Evolutionary conservation across 2,888 invertebrate species (phyloP), one percentile per base, ranked within the genome.

Genomic region (Disparrhopalites patrizii): DNA sequence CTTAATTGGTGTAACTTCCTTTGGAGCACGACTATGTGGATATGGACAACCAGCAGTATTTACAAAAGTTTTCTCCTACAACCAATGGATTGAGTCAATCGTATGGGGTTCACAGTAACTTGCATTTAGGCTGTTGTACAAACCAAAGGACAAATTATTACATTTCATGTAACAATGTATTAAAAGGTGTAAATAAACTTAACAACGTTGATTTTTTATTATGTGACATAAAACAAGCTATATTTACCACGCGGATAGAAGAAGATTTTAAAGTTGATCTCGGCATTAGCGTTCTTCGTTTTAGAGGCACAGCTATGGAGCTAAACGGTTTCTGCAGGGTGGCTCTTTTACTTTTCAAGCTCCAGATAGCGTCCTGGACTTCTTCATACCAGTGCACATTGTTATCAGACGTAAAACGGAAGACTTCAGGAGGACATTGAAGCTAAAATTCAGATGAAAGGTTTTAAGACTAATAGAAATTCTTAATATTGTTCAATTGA

Each of bases 31-130:
- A 33, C 36, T 69, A 2, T 73, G 73, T 60, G 72, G 73, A 3
- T 65, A 62, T 13, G 72, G 72, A 5, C 64, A 56, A n/a, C 72
- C 73, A n/a, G 69, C 68, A 10, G 62, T 73, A 3, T 73, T 70
- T 57, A 73, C 73, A 40, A 70, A 68, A 40, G 72, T 72, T 8
- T 67, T 69, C 1, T 43, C 68, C 1, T 72, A 70, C 54, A 66
- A 68, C 31, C 64, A 69, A 51, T 73, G 73, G 73, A 72, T 73
- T 27, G 72, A 73, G 30, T 20, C 57, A 1, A 62, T 65, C 0
- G 71, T 10, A 58, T 65, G n/a, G 73, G 40, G 43, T 50, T 60
- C 50, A 55, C 28, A 56, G n/a, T 47, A 7, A 10, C 36, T 36
- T 36, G 36, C 15, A 7, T 36, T 36, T 10, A 36, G 15, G 7